Evolutionary conservation across 2,113 vertebrate species (phyloP), one percentile per base, ranked within the genome.

Genomic region (Eurypyga helias): DNA sequence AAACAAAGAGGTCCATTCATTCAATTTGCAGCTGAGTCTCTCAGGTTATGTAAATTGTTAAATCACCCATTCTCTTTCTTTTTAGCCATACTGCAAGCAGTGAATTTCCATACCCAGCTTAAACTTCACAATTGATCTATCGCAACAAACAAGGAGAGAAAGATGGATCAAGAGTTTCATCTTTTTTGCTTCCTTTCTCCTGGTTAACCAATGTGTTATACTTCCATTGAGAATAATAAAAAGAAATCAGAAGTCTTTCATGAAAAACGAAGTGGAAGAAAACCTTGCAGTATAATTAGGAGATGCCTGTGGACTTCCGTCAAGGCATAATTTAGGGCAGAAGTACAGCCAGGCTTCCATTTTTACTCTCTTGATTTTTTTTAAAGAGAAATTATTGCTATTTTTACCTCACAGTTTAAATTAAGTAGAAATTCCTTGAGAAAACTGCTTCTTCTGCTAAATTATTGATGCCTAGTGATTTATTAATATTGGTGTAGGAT

Each of bases 21-120:
- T 65, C 78, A n/a, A 81, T 83, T 89, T 89, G 69, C 95, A 97
- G 92, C 88, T 36, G 79, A 95, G 65, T 67, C 92, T 92, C 92
- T 57, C 95, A 96, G 94, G 94, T 97, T 97, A 97, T 95, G 86
- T 95, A 97, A 97, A 95, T 96, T 91, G 96, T 97, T 95, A 97
- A 97, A 95, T 97, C 96, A 96, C 41, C 97, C 94, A 92, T 96
- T 94, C 89, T 78, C 96, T 82, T 78, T 89, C 90, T 91, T 95
- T 95, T 81, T 72, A 93, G 61, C 83, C 90, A 65, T 89, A 87
- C 64, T 95, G 88, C 83, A 57, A 94, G 94, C 95, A 96, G 92
- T 25, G 92, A 95, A 93, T 96, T 96, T 97, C 92, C 95, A 93
- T 82, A 57, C 24, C 69, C 90, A 33, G 60, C 18, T 88, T 79